Base-by-base conservation (phyloP, 1,140 invertebrate species). In the Drosophila nebulosa region DNA sequence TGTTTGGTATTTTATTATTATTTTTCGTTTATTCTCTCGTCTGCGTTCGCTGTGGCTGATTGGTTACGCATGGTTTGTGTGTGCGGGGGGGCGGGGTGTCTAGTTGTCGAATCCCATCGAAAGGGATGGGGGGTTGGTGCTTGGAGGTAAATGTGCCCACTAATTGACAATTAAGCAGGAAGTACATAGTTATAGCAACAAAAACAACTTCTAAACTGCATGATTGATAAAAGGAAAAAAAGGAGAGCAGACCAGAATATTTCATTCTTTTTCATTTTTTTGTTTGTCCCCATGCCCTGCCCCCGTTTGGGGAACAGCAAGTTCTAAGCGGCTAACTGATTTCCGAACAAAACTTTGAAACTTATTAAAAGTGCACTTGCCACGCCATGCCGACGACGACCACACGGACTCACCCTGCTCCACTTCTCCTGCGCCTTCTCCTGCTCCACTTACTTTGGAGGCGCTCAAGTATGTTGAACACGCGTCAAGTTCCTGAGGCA, bases 341-440 rank as follows among this genome's bases (percentile, higher is more conserved):
- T 88, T 86, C 85, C 66, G 59, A 69, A 78, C 63, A 78, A 86
- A 86, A 86, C 64, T 86, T 86, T 83, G 66, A 88, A 46, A 86
- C 83, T 88, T 86, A 86, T 86, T 88, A 88, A 86, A 86, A 86
- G 74, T 86, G 83, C 83, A 86, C 83, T 86, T 86, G 83, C 79
- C 78, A 57, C 69, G 63, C 39, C 35, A 46, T 60, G 61, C 53
- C 39, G 36, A 10, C 30, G 61, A 42, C 36, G 27, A 9, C 30
- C 32, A 55, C 39, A 18, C 27, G 32, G 21, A 27, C 58, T 18
- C 7, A 27, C 14, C 46, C 24, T 22, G 7, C 12, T n/a, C 16
- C 5, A 16, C 22, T 14, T 32, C 21, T 46, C 26, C 42, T 30
- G 9, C 14, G 18, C 12, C 52, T 53, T 36, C 63, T 61, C 32